A percentile compares a stretch with the other conserved stretches of the same genome.
These are phyloP conservation scores for Capitulum mitella DNA, from an alignment of 2,888 invertebrate genomes.

Conservation along the genomic window DNA sequence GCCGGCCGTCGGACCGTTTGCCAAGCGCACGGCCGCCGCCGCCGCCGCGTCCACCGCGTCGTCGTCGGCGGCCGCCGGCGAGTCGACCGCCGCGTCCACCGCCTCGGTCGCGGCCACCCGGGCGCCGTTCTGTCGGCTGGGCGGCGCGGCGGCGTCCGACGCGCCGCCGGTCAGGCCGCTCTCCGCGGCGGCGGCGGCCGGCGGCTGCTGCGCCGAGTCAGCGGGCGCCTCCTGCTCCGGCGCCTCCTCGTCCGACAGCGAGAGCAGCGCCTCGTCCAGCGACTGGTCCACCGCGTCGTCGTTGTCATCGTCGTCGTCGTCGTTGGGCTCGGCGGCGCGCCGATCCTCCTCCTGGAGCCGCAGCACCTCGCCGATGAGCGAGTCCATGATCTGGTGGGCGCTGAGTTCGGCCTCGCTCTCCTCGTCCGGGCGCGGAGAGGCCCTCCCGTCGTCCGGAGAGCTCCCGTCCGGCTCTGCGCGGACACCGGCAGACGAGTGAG, in stretches of 20 bases:
- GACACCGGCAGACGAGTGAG: too few relatives aligned
- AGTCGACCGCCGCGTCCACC: neutral
- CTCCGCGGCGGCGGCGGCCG: neutral
- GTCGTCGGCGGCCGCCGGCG: neutral
- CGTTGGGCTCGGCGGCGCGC: neutral
- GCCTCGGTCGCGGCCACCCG: neutral
- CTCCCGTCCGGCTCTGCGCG: too few relatives aligned
- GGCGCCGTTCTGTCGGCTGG: too few relatives aligned
- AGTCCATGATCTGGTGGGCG: slow-evolving; percentile 13
- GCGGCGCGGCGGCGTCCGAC: too few relatives aligned
- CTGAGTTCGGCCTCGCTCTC: slow-evolving; percentile 4
- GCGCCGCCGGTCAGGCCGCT: neutral
- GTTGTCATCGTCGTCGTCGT: neutral
- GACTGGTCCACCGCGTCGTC: neutral
- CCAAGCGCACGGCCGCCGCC: neutral
- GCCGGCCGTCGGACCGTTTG: too few relatives aligned
- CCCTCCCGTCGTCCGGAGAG: neutral
- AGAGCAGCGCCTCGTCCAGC: slow-evolving; percentile 14
- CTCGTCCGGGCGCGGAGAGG: neutral
- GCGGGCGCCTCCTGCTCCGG: neutral
- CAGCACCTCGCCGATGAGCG: slow-evolving; percentile 15
- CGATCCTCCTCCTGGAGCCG: neutral
- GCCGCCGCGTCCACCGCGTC: neutral
- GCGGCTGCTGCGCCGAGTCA: neutral
- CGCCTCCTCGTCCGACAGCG: neutral